Evolutionary conservation across 2,888 invertebrate species (phyloP), one percentile per base, ranked within the genome.

Genomic region (Dicycla oo): DNA sequence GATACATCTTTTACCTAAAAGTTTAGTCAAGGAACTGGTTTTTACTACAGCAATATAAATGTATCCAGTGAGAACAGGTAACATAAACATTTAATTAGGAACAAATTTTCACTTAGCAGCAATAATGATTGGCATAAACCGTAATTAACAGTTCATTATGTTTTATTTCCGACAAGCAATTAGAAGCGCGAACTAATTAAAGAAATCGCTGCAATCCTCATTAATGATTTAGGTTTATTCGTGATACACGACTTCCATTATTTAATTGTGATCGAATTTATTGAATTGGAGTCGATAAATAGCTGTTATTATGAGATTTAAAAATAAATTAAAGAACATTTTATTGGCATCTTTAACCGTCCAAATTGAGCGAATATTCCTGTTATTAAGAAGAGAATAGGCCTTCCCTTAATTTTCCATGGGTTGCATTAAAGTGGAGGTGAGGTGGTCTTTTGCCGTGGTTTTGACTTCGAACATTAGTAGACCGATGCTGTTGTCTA

Each of bases 81-180:
- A 38, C 65, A 84, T 80, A 75, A 86, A 84, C 23, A 20, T 68
- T 74, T 78, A 75, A 86, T 84, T 78, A 79, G 40, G 45, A 72
- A 81, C 81, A 79, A 72, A 82, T 76, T 78, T 78, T 73, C 69
- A 81, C 71, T 84, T 69, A 78, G 34, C 53, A 73, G 64, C 57
- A 72, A 71, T 77, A 69, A 81, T 75, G 38, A 78, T 78, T 51
- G 71, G 73, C 47, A 78, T 75, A 84, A 84, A 83, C 66, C 40
- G 54, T 73, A 69, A 81, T 86, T 72, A 81, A 78, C 73, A 69
- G 69, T 63, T 75, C 68, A 81, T 84, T 77, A 86, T 75, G 71
- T 83, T 84, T 86, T 77, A 84, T 77, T 73, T 77, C 69, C 73
- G 65, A 81, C 86, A 73, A 53, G 68, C 76, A 79, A 82, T 83